Base-by-base conservation (phyloP, 1,140 invertebrate genomes). In the Drosophila athabasca region DNA sequence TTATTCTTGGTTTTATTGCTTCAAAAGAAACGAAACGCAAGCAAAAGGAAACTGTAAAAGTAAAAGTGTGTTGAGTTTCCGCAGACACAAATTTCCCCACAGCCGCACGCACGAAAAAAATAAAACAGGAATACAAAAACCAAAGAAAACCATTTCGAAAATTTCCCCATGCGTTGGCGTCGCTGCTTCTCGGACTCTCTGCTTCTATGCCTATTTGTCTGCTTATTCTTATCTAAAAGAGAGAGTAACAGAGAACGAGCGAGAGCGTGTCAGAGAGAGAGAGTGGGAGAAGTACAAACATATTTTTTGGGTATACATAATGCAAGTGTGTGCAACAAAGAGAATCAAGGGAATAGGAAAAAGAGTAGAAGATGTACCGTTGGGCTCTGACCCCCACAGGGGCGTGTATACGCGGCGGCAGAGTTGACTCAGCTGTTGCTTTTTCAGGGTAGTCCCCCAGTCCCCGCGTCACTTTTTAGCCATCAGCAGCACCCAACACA, bases 31-130 rank as follows among this genome's bases (percentile, higher is more conserved):
- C 69, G 52, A 72, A 58, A 65, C 26, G 43, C 75, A 68, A 76
- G 50, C 31, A 58, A 76, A 76, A 55, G 41, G 52, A 45, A 77
- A 55, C 54, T 60, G 62, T 58, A 79, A 88, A 88, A 88, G 83
- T 79, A 79, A 88, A 88, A 88, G 83, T 88, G 72, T 88, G 83
- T 88, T 88, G 83, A 88, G 76, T 88, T 85, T 82, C 55, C 57
- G 59, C 15, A 39, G 60, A n/a, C 44, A 26, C 45, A 69, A 85
- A 76, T 73, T 82, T 85, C 76, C 82, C 82, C 67, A 49, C 67
- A 59, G 66, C 49, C 62, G 41, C 44, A 41, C 65, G 39, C 39
- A 66, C 46, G 24, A 48, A 15, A 17, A 26, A 45, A 53, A 35
- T 1, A 17, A 39, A 17, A 41, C 17, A 3, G 26, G 41, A 55